These are phyloP conservation scores for Drosophila asahinai DNA, from an alignment of 1,140 invertebrate species.

Conservation along the genomic window DNA sequence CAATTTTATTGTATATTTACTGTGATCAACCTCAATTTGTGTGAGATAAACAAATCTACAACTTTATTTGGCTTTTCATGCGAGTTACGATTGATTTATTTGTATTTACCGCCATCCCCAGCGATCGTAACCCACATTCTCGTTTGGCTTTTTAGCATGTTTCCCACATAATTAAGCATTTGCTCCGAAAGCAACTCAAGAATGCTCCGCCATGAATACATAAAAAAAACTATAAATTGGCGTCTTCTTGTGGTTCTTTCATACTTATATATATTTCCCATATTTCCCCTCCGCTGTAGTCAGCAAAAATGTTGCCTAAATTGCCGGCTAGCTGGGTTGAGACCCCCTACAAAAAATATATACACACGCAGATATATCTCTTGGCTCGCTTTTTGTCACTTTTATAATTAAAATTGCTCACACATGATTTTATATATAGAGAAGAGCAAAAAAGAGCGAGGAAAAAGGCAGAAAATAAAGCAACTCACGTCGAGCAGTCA, in stretches of 20 bases:
- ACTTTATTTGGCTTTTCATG: slow-evolving; percentile 13
- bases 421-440: slow-evolving; percentile 58
- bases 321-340: slow-evolving; percentile 35
- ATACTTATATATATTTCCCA: neutral
- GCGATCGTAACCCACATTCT: slow-evolving; percentile 21
- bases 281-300: slow-evolving; percentile 9
- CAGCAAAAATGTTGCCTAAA: slow-evolving; percentile 54
- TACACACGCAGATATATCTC: slow-evolving; percentile 24
- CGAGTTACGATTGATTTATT: slow-evolving; percentile 3
- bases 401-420: slow-evolving; percentile 78
- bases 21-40: neutral
- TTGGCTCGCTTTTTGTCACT: slow-evolving; percentile 65
- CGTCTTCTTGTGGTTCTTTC: slow-evolving; percentile 19
- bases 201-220: slow-evolving; percentile 38
- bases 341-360: slow-evolving; percentile 29
- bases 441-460: slow-evolving; percentile 23
- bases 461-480: slow-evolving; percentile 26
- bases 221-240: slow-evolving; percentile 65
- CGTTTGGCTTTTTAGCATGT: slow-evolving; percentile 2
- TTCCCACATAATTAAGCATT: slow-evolving; percentile 44
- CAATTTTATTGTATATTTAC: slow-evolving; percentile 1
- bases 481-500: slow-evolving; percentile 51
- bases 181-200: slow-evolving; percentile 14
- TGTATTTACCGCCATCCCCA: slow-evolving; percentile 2
- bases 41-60: slow-evolving; percentile 3